Evolutionary conservation across 2,888 invertebrate species (phyloP), one percentile per base, ranked within the genome.

Genomic region (Andrena haemorrhoa): DNA sequence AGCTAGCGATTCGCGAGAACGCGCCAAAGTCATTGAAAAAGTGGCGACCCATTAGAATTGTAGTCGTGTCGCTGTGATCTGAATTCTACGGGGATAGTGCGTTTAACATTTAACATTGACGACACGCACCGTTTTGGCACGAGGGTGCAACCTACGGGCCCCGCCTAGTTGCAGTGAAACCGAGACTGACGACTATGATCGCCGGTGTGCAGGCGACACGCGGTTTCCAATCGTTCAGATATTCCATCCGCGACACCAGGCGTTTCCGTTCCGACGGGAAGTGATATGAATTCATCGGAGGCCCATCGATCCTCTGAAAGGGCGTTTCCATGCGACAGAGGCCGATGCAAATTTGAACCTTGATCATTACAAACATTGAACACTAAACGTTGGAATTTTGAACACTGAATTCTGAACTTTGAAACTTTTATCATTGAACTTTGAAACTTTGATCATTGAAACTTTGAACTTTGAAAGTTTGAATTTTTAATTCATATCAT

Each of bases 191-290:
- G 41, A 31, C 29, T 31, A 56, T 26, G 61, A 72, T n/a, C 58
- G 33, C 7, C 70, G 31, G 16, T 49, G 61, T 49, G 61, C 49
- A 41, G 29, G 63, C 63, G 68, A 61, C 29, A 31, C 29, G 56
- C 23, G 65, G 70, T 81, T 81, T 82, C 73, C 76, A 82, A 77
- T 84, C 79, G 85, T 75, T 84, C 75, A 79, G 33, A 75, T 86
- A 86, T 86, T 86, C 86, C 65, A 81, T 47, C 56, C 84, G 84
- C 84, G 78, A 49, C 75, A 23, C 68, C 31, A 16, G 20, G 75
- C 80, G 78, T 80, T 86, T 86, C 86, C 86, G 86, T 71, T 77
- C 64, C 8, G 71, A 72, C 83, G 77, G 82, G 82, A 79, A 84
- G 79, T 68, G 80, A 84, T 84, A 84, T 80, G 79, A 84, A 84